A percentile compares a stretch with the other conserved stretches of the same genome.
These are phyloP conservation scores for Pomacea maculata DNA, from an alignment of 1,140 invertebrate species.

Conservation along the genomic window DNA sequence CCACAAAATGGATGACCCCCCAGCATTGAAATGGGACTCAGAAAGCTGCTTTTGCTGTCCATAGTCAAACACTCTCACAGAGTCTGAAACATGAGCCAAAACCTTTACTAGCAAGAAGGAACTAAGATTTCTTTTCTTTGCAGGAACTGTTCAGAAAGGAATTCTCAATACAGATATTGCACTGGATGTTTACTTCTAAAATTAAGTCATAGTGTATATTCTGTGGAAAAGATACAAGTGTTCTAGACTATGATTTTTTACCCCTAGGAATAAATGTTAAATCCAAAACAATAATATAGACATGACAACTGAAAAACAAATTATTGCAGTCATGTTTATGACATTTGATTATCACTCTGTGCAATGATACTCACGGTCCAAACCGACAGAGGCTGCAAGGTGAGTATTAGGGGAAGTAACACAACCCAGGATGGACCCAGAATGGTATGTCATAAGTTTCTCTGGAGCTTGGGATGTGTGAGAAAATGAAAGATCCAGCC, in stretches of 20 bases:
- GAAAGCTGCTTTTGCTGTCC: constrained; percentile 70
- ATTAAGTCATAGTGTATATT: too few species aligned
- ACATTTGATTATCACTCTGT: neutral
- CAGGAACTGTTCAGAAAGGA: too few species aligned
- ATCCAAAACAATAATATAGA: too few species aligned
- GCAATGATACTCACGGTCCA: constrained; percentile 68
- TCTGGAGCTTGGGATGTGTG: constrained; percentile 67
- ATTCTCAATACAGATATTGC: too few species aligned
- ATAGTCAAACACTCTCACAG: constrained; percentile 79
- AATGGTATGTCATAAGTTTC: constrained; percentile 78
- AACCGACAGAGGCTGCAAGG: constrained; percentile 76
- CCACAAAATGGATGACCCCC: constrained; percentile 78
- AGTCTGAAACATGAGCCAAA: constrained; percentile 46
- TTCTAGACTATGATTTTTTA: too few species aligned
- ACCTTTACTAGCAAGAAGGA: too few species aligned
- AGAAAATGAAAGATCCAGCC: constrained; percentile 78
- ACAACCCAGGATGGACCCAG: constrained; percentile 77
- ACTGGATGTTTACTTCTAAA: too few species aligned
- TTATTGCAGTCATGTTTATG: too few species aligned
- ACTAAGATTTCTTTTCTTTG: too few species aligned
- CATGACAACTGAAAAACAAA: too few species aligned
- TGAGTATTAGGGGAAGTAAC: constrained; percentile 74
- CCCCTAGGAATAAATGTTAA: too few species aligned
- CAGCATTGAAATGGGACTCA: constrained; percentile 71
- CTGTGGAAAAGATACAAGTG: too few species aligned